Conservation (phyloP, 1,140 invertebrate genomes). For the Lutraria rhynchaena region DNA sequence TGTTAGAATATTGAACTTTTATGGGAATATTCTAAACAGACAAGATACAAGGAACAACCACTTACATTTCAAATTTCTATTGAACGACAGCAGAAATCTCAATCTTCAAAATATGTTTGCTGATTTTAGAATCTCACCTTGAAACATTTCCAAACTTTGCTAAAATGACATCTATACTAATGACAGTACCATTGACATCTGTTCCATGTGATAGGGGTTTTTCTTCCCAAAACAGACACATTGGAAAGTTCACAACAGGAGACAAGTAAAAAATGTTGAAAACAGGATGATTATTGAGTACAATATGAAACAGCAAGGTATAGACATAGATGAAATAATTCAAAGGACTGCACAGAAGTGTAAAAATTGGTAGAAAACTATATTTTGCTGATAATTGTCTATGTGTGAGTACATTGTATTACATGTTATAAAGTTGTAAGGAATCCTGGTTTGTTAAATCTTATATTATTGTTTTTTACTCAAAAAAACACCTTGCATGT, state of each 20-base stretch:
- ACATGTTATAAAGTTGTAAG: no score
- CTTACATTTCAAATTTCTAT: conserved; percentile 7
- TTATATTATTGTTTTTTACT: no score
- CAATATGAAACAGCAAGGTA: conserved; percentile 3
- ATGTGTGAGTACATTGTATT: no score
- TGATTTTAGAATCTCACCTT: neutral
- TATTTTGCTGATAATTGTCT: no score
- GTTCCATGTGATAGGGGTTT: conserved; percentile 57
- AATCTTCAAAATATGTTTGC: neutral
- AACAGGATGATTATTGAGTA: conserved; percentile 30
- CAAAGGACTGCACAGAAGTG: conserved; percentile 9
- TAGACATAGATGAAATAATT: conserved; percentile 34
- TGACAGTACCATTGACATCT: conserved; percentile 36
- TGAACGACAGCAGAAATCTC: conserved; percentile 6
- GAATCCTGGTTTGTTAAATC: no score
- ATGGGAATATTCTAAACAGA: conserved; percentile 13
- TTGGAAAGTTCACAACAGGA: neutral
- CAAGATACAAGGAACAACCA: neutral
- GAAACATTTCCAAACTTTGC: conserved; percentile 48
- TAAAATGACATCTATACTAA: conserved; percentile 29
- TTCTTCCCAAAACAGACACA: conserved; percentile 39
- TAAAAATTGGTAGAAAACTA: no score
- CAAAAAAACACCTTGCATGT: no score
- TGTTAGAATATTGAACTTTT: neutral
- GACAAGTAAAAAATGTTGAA: conserved; percentile 26